Conservation (phyloP, 2,113 vertebrate genomes). For the Cyrtonyx montezumae region DNA sequence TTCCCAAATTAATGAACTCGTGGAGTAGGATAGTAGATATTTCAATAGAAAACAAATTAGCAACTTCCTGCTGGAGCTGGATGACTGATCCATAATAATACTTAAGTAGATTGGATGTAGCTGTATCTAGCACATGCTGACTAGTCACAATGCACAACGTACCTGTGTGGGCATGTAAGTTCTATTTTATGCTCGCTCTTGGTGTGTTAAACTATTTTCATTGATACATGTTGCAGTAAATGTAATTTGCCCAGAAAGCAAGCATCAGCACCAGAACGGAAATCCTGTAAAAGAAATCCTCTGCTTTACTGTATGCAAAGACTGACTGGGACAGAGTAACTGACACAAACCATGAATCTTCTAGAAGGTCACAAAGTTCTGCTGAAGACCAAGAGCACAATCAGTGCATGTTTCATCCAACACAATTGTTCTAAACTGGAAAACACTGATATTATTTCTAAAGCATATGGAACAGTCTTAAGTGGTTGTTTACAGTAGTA, state of each 20-base stretch:
- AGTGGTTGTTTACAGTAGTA: slow-evolving; percentile 48
- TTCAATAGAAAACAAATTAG: background rate
- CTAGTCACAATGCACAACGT: background rate
- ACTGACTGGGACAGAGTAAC: background rate
- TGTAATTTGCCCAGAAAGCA: background rate
- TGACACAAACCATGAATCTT: rapidly evolving
- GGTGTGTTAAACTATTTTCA: background rate
- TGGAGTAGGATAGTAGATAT: background rate
- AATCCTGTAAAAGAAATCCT: background rate
- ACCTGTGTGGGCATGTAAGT: background rate
- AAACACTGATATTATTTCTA: slow-evolving; percentile 13
- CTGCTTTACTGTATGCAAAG: background rate
- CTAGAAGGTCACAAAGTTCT: background rate
- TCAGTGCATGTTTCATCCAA: background rate
- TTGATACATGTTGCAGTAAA: background rate
- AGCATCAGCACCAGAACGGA: background rate
- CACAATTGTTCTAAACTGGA: background rate
- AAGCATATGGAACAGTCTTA: slow-evolving; percentile 20
- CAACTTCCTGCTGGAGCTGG: background rate
- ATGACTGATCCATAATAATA: background rate
- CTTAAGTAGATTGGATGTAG: background rate
- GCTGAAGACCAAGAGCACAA: background rate
- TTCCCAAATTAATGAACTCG: background rate
- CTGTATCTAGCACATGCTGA: background rate
- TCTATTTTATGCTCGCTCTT: background rate